Percentiles rank a stretch among this genome's conserved stretches.
Conservation (phyloP, 2,113 vertebrate genomes). For the Triplophysa tibetana region DNA sequence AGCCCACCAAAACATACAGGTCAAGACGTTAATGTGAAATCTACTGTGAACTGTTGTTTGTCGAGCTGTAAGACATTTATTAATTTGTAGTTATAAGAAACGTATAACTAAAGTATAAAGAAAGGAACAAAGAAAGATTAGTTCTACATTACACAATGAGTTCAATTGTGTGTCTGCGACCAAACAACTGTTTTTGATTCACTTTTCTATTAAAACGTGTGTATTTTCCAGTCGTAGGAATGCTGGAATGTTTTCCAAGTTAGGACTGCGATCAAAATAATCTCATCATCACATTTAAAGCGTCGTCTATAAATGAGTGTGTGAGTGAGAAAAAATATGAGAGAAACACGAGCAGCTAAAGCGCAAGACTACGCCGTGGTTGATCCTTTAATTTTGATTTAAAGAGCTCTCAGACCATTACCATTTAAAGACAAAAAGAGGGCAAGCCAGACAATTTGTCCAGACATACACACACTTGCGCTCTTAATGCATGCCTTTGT, state of each 20-base stretch:
- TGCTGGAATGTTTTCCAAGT: constrained; percentile 24
- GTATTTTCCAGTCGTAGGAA: constrained; percentile 19
- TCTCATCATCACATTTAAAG: constrained; percentile 12
- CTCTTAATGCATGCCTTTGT: constrained; percentile 35
- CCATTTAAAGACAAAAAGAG: constrained; percentile 57
- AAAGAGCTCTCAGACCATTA: constrained; percentile 32
- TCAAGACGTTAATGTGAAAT: not conserved
- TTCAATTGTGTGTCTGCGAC: not conserved
- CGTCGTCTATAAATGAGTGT: not conserved
- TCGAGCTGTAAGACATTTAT: not conserved
- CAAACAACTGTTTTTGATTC: not conserved
- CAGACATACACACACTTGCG: constrained; percentile 1
- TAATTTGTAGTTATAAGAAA: not conserved
- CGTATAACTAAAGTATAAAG: no score
- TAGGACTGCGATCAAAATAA: constrained; percentile 10
- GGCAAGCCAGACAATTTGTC: constrained; percentile 7
- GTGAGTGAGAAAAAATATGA: not conserved
- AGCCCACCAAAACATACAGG: not conserved
- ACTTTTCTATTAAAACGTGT: not conserved
- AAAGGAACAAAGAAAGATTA: not conserved
- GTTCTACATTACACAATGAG: not conserved
- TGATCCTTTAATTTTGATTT: constrained; percentile 10
- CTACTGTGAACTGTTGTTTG: not conserved
- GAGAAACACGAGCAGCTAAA: not conserved
- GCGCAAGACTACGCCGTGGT: not conserved